Base-by-base conservation (phyloP, 2,113 vertebrate species). In the Prietella phreatophila region DNA sequence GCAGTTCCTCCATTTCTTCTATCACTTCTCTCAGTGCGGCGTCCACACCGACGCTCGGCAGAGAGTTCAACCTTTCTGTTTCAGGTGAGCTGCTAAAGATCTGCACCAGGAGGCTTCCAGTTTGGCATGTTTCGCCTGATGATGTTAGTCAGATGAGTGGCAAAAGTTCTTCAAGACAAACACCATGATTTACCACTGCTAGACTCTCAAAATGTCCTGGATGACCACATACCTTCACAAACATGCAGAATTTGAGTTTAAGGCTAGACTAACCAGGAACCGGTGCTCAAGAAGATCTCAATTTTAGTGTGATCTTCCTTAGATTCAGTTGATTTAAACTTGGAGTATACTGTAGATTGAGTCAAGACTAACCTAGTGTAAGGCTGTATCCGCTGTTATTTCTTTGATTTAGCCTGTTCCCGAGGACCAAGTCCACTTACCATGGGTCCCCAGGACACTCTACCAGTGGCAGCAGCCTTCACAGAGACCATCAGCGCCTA, bases 401-500 rank as follows among this genome's bases (percentile, higher is more conserved):
- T 87, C 58, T 94, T 84, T 94, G 42, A 90, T 94, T 75, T 91
- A 99, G 98, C 97, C 71, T 98, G 97, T 0, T 99, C 98, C 1
- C 93, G 98, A 93, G 98, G 98, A 5, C 98, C 98, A 86, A 99
- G 98, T 90, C 98, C 98, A 4, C 95, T 99, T n/a, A 99, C 98
- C 90, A 99, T 99, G 97, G 98, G 98, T 61, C 96, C 97, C 19
- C 98, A 99, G 94, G 98, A 99, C 92, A 99, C 97, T 27, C 95
- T 99, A 36, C 98, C 98, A 0, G 98, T 99, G 50, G 98, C 98
- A 0, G 98, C 97, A 10, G 98, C 98, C 90, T 99, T 99, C 95
- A 99, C 98, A 1, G 98, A 99, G 91, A 99, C 98, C 0, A 97
- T 99, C 93, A 99, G 98, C 33, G 96, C 98, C 2, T 99, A 99